These are phyloP conservation scores for Bubo blakistoni DNA, from an alignment of 2,113 vertebrate genomes.

Conservation along the genomic window DNA sequence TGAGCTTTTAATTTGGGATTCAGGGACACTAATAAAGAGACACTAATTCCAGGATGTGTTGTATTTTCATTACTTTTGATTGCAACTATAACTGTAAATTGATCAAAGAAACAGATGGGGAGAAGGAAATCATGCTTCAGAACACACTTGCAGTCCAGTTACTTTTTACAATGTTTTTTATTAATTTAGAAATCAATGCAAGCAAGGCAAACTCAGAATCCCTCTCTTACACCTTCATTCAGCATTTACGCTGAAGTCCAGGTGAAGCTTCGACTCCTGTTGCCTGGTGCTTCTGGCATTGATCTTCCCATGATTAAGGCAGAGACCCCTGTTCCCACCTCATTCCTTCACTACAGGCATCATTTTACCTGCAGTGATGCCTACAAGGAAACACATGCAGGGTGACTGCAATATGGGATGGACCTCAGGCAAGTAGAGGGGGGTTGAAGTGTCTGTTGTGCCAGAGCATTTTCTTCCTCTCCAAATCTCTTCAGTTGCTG, in stretches of 20 bases:
- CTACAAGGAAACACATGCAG: background rate
- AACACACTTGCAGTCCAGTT: background rate
- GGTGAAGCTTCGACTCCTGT: background rate
- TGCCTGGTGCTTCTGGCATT: background rate
- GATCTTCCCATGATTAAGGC: background rate
- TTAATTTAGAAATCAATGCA: background rate
- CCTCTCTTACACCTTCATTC: background rate
- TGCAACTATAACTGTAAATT: background rate
- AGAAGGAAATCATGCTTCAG: background rate
- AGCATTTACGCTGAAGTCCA: background rate
- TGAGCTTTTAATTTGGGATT: background rate
- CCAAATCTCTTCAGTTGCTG: background rate
- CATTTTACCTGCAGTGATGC: background rate
- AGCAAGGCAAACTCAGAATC: background rate
- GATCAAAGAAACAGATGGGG: background rate
- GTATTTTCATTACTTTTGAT: background rate
- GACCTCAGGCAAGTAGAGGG: background rate
- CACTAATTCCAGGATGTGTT: background rate
- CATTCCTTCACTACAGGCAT: background rate
- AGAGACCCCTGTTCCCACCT: background rate
- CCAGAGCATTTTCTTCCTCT: background rate
- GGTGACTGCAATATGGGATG: background rate
- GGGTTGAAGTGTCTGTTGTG: background rate
- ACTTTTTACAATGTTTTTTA: background rate
- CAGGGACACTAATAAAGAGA: background rate